Conservation (phyloP, 2,888 invertebrate genomes). For the Galeopsomyia nigrocyanea region DNA sequence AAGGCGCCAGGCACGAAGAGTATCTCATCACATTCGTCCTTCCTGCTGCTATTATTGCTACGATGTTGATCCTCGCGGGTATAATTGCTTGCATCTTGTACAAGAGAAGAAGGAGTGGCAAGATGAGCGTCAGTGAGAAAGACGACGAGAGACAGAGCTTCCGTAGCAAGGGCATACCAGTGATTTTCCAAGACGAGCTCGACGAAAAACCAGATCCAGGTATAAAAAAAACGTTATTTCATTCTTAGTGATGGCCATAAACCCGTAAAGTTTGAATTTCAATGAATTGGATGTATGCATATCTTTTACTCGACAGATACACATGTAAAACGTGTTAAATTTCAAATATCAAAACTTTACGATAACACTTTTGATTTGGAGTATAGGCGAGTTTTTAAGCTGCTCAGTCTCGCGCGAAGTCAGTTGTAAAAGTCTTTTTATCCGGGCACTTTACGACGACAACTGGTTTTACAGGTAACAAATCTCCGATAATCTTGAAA, state of each 20-base stretch:
- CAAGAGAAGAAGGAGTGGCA: conserved; percentile 85
- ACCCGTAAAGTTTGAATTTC: no score
- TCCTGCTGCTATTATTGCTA: conserved; percentile 88
- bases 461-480: conserved; percentile 72
- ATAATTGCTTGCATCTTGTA: conserved; percentile 91
- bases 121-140: conserved; percentile 84
- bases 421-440: no score
- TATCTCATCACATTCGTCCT: conserved; percentile 88
- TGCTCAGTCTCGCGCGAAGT: no score
- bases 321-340: no score
- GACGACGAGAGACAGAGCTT: conserved; percentile 88
- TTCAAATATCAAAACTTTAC: no score
- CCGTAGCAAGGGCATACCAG: conserved; percentile 89
- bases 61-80: conserved; percentile 89
- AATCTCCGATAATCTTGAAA: conserved; percentile 93
- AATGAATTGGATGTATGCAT: no score
- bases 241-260: no score
- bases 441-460: neutral
- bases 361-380: no score
- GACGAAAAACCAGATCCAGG: conserved; percentile 91
- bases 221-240: conserved; percentile 42
- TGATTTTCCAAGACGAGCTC: conserved; percentile 96
- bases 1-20: conserved; percentile 72
- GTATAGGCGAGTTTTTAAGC: no score
- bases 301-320: no score